A percentile compares a stretch with the other conserved stretches of the same genome.
phyloP scores from a whole-genome alignment of 2,888 invertebrate species.

The Cancer borealis region DNA sequence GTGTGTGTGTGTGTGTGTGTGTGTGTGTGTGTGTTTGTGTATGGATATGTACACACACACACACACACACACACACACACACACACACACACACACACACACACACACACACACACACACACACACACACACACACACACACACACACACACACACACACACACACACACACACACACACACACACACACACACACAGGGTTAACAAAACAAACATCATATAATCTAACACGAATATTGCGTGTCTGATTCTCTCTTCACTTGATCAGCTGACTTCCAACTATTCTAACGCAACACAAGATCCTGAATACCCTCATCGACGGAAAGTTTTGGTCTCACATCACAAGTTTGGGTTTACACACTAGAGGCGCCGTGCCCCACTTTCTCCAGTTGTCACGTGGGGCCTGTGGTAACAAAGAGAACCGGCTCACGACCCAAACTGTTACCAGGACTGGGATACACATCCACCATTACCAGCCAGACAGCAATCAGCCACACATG shows the following conservation, averaged over 20 bases:
- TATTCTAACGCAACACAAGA: background rate
- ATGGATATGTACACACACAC: too few species aligned
- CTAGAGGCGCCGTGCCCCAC: background rate
- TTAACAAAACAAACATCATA: background rate
- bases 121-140: too few species aligned
- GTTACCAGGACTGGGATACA: background rate
- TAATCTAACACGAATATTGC: background rate
- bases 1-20: conserved; percentile 20
- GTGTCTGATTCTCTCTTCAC: background rate
- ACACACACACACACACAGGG: too few species aligned
- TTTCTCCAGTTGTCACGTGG: background rate
- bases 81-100: too few species aligned
- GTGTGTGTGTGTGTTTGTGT: too few species aligned
- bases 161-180: too few species aligned
- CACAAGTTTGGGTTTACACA: background rate
- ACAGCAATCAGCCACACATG: background rate
- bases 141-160: too few species aligned
- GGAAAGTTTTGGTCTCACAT: background rate
- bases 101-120: too few species aligned
- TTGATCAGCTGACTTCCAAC: background rate
- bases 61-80: too few species aligned
- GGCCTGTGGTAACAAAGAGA: background rate
- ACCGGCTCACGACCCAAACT: background rate
- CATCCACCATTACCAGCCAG: background rate
- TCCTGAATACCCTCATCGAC: background rate